These are phyloP conservation scores for Allolobophora icterica DNA, from an alignment of 2,888 invertebrate genomes.

Conservation along the genomic window DNA sequence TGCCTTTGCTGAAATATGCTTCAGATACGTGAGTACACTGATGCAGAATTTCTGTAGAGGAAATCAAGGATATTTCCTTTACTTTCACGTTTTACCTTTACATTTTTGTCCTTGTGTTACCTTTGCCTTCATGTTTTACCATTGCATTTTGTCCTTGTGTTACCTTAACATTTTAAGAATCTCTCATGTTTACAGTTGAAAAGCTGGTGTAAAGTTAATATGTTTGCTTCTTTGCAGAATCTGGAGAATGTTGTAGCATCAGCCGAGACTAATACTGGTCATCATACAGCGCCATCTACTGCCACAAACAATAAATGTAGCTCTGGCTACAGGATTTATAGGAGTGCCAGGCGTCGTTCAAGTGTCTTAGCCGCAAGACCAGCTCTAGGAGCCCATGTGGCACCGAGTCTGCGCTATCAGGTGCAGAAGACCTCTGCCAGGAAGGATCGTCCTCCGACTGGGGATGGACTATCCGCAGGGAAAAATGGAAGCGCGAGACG, in stretches of 20 bases:
- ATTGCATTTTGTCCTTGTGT: not conserved
- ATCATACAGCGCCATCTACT: not conserved
- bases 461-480: not conserved
- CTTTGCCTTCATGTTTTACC: not conserved
- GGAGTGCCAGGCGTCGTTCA: not conserved
- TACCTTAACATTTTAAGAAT: not conserved
- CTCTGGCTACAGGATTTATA: conserved; percentile 11
- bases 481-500: not conserved
- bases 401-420: not conserved
- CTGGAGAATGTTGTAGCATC: no score
- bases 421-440: not conserved
- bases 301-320: not conserved
- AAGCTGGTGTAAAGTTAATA: not conserved
- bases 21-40: no score
- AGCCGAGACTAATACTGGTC: not conserved
- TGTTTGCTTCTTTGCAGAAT: not conserved
- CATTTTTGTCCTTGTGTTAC: not conserved
- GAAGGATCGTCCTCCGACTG: not conserved
- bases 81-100: not conserved
- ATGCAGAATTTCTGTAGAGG: no score
- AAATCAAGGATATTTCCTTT: no score
- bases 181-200: not conserved
- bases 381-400: not conserved
- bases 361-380: conserved; percentile 7
- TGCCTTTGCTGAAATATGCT: no score